A percentile compares a stretch with the other conserved stretches of the same genome.
Evolutionary conservation across 2,113 vertebrate species (phyloP).

Genomic region (Corythaeola cristata): DNA sequence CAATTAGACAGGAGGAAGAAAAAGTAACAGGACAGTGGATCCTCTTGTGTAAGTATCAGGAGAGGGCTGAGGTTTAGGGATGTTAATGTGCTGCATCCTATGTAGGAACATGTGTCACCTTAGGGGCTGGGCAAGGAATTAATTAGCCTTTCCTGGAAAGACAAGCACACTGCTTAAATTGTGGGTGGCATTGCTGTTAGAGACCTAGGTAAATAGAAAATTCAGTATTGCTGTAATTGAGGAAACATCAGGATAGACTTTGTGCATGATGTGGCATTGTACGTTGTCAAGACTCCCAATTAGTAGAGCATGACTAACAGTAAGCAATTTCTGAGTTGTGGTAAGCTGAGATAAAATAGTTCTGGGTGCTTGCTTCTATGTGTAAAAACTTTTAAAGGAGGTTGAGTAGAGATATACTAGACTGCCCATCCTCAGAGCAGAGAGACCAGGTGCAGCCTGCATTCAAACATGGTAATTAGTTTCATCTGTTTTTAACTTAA

Average conservation of each 20-base stretch:
- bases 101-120: not conserved
- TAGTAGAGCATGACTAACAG: conserved; percentile 32
- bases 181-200: not conserved
- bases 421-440: conserved; percentile 20
- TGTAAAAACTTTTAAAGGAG: not conserved
- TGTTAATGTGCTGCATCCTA: not conserved
- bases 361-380: not conserved
- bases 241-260: not conserved
- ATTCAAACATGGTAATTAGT: conserved; percentile 21
- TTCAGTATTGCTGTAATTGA: not conserved
- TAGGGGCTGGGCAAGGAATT: not conserved
- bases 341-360: not conserved
- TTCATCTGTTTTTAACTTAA: conserved; percentile 24
- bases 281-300: not conserved
- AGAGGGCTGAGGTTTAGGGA: not conserved
- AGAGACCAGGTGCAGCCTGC: conserved; percentile 25
- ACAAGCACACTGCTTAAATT: not conserved
- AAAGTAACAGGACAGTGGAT: conserved; percentile 17
- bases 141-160: not conserved
- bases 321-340: not conserved
- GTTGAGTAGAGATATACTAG: not conserved
- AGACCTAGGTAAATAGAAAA: not conserved
- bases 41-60: conserved; percentile 27
- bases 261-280: not conserved
- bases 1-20: conserved; percentile 30